phyloP scores from a whole-genome alignment of 2,797 vertebrate species.

The Channa striata region DNA sequence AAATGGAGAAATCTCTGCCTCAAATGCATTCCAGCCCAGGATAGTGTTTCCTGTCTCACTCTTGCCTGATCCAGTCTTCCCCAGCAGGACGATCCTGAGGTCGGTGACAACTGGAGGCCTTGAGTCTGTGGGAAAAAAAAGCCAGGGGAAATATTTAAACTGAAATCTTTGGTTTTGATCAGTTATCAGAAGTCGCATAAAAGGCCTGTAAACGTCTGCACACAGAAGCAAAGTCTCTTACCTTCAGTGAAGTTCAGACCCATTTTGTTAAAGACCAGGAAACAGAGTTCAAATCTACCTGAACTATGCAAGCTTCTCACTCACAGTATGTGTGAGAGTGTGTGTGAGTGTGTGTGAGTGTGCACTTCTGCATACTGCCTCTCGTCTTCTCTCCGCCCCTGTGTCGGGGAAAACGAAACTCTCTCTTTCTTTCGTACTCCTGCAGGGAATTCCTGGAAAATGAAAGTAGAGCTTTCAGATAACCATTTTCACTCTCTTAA shows the following conservation, averaged over 20 bases:
- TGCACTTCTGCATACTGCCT: background rate
- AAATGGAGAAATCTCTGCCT: background rate
- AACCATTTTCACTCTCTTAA: background rate
- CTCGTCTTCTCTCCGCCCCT: background rate
- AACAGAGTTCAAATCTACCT: background rate
- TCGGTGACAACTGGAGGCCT: background rate
- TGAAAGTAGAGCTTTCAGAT: background rate
- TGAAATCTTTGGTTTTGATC: too few relatives aligned
- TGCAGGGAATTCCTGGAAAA: background rate
- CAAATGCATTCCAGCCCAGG: conserved; percentile 37
- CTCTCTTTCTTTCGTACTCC: background rate
- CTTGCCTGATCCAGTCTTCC: conserved; percentile 74
- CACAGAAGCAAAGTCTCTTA: conserved; percentile 10
- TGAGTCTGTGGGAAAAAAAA: conserved; percentile 19
- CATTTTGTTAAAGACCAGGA: conserved; percentile 31
- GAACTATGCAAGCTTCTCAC: background rate
- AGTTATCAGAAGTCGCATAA: background rate
- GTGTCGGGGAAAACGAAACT: conserved; percentile 26
- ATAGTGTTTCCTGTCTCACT: conserved; percentile 74
- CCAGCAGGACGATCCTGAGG: conserved; percentile 72
- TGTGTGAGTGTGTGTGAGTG: background rate
- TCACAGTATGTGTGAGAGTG: accelerated
- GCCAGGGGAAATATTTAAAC: too few relatives aligned
- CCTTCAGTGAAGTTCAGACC: background rate
- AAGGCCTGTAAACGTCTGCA: background rate